These are phyloP conservation scores for Hydraecia micacea DNA, from an alignment of 2,888 invertebrate species.

Conservation along the genomic window DNA sequence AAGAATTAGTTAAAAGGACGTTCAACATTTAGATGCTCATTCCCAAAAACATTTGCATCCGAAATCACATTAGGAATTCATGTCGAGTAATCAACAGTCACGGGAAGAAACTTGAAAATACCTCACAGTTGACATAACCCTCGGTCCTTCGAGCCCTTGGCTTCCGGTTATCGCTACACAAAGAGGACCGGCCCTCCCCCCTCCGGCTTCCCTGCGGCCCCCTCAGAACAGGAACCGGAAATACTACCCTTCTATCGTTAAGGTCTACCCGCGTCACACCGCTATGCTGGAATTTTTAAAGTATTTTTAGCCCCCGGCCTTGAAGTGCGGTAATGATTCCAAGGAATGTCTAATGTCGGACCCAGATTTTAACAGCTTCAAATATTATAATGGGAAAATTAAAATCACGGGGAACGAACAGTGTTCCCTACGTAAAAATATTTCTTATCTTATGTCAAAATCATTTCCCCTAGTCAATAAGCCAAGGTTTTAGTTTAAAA, in stretches of 20 bases:
- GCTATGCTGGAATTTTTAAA: slow-evolving; percentile 79
- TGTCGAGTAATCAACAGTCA: slow-evolving; percentile 81
- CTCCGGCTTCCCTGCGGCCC: slow-evolving; percentile 67
- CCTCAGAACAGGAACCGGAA: slow-evolving; percentile 85
- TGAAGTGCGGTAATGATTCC: slow-evolving; percentile 73
- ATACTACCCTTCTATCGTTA: slow-evolving; percentile 90
- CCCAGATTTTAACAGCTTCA: slow-evolving; percentile 40
- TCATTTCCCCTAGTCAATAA: neutral
- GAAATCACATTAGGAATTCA: slow-evolving; percentile 65
- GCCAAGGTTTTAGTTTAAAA: neutral
- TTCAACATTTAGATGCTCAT: slow-evolving; percentile 26
- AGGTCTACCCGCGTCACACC: slow-evolving; percentile 86
- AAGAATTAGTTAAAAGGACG: slow-evolving; percentile 4
- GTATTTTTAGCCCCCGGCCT: slow-evolving; percentile 80
- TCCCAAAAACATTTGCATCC: slow-evolving; percentile 46
- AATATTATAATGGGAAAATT: slow-evolving; percentile 28
- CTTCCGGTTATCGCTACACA: slow-evolving; percentile 90
- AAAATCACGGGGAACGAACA: slow-evolving; percentile 10
- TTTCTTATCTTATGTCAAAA: neutral
- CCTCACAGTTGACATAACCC: slow-evolving; percentile 89
- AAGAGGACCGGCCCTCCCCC: slow-evolving; percentile 80
- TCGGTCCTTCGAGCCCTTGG: slow-evolving; percentile 87
- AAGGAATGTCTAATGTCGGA: slow-evolving; percentile 70
- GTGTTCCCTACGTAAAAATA: neutral
- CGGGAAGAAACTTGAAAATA: slow-evolving; percentile 87